phyloP scores from a whole-genome alignment of 2,113 vertebrate genomes.

The Reinhardtius hippoglossoides region DNA sequence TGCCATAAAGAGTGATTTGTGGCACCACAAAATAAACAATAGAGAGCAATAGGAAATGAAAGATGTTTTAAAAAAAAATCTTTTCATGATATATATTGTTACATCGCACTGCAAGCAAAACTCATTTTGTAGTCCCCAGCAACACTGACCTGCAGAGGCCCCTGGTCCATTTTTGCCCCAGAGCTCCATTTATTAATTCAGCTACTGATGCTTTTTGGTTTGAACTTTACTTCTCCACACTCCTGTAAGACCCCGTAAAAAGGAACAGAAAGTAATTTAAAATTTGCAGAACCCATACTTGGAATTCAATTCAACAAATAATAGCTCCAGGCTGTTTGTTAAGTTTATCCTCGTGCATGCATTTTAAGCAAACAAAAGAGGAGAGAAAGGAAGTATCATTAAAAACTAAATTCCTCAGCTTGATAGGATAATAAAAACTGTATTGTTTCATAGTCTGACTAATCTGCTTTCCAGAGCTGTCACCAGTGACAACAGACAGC shows the following conservation, averaged over 20 bases:
- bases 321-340: conserved; percentile 29
- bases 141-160: background rate
- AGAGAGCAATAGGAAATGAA: background rate
- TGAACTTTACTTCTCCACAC: conserved; percentile 8
- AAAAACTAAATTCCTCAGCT: conserved; percentile 40
- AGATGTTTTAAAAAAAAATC: background rate
- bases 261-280: conserved; percentile 6
- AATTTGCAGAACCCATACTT: conserved; percentile 19
- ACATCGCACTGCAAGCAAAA: background rate
- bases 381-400: conserved; percentile 35
- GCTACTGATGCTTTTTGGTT: background rate
- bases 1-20: background rate
- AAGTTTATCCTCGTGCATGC: conserved; percentile 22
- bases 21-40: no score
- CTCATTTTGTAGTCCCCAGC: background rate
- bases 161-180: background rate
- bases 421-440: conserved; percentile 55
- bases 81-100: background rate
- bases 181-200: background rate
- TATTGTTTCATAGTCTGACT: conserved; percentile 34
- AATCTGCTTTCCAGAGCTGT: conserved; percentile 50
- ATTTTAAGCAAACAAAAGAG: conserved; percentile 47
- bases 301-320: conserved; percentile 49
- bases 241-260: background rate
- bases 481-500: conserved; percentile 57